These are phyloP conservation scores for Limonius californicus DNA, from an alignment of 1,140 invertebrate genomes.

Conservation along the genomic window DNA sequence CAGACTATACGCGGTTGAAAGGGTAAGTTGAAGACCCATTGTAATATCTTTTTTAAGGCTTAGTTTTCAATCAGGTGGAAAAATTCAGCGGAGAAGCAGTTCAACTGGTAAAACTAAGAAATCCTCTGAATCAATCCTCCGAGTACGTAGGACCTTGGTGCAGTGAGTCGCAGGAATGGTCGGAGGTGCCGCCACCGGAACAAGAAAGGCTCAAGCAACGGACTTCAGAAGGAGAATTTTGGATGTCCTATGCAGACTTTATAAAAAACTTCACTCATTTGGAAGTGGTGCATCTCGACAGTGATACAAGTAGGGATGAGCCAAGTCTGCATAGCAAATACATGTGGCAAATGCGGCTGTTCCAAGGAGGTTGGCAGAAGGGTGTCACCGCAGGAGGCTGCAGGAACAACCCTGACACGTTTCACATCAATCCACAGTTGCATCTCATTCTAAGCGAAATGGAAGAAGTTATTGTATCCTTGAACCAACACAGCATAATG, in stretches of 20 bases:
- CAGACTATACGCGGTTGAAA: constrained; percentile 75
- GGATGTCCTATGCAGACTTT: constrained; percentile 84
- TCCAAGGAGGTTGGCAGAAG: constrained; percentile 81
- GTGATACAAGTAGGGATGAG: constrained; percentile 80
- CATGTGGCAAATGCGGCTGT: constrained; percentile 81
- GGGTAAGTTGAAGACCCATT: constrained; percentile 49
- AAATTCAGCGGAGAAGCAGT: constrained; percentile 69
- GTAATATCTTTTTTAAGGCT: no score
- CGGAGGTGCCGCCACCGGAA: constrained; percentile 68
- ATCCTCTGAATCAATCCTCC: constrained; percentile 63
- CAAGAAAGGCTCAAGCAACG: constrained; percentile 66
- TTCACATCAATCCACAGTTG: constrained; percentile 90
- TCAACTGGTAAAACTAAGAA: constrained; percentile 68
- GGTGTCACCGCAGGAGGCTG: constrained; percentile 90
- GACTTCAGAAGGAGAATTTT: constrained; percentile 69
- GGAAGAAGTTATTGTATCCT: constrained; percentile 81
- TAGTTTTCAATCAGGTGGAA: constrained; percentile 55
- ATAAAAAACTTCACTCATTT: constrained; percentile 78
- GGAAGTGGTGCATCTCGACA: constrained; percentile 84
- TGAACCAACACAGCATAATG: constrained; percentile 88
- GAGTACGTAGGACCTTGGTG: constrained; percentile 74
- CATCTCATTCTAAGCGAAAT: constrained; percentile 75
- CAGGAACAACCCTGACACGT: constrained; percentile 86
- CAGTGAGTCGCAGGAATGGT: constrained; percentile 67
- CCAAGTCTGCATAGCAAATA: constrained; percentile 72